Evolutionary conservation across 2,113 vertebrate genomes (phyloP), one percentile per base, ranked within the genome.

Genomic region (Centropus bengalensis): DNA sequence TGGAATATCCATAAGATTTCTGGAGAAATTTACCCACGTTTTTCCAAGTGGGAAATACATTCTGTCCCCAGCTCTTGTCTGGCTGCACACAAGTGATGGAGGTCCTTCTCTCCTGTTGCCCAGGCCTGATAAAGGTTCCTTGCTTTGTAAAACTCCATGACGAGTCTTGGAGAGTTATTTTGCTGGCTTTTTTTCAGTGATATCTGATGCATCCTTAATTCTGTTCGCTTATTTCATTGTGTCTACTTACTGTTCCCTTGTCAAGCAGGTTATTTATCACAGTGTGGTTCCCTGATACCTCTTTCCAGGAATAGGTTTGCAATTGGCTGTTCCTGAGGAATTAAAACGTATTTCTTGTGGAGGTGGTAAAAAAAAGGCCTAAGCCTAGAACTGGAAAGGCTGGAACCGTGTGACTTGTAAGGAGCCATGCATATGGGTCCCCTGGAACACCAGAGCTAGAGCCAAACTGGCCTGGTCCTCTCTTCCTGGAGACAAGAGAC

Each of bases 381-480:
- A 8, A 2, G 2, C 10, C 8, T 47, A 5, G 11, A 22, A 5
- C 1, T 33, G 80, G 12, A 40, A 33, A 19, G n/a, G 8, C 10
- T 4, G 49, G 16, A 45, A n/a, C 80, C 94, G 69, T 11, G 67
- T 91, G 86, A 63, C 32, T 19, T 14, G 42, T 2, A 52, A 52
- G 70, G 70, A 20, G 22, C 71, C 63, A 5, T 90, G 76, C 78
- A 30, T 73, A 56, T 20, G 5, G 8, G 0, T 38, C 3, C 44
- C 17, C 23, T 19, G 88, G 26, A 77, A 13, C 22, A 5, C 4
- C 67, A 38, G 12, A 22, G 7, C 51, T 8, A 2, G 47, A 12
- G 36, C 6, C 22, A 8, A 26, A 10, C 16, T 5, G 55, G 24
- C 11, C 12, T 42, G 27, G 14, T 14, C 14, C 49, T 20, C 1